phyloP scores from a whole-genome alignment of 2,888 invertebrate species.

The Eurytoma adleriae region DNA sequence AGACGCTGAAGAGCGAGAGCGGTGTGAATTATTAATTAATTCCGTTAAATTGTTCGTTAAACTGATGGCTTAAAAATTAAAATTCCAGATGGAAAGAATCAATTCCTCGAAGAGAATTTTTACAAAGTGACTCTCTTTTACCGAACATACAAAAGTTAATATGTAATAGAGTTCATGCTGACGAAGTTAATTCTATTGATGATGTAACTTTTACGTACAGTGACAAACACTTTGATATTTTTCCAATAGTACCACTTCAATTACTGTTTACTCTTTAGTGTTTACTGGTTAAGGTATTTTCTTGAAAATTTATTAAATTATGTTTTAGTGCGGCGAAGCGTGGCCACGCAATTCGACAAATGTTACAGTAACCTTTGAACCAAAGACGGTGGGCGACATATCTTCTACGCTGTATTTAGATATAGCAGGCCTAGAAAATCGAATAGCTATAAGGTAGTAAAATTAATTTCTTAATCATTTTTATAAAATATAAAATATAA shows the following conservation, averaged over 20 bases:
- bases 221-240: conserved; percentile 75
- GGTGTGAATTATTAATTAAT: conserved; percentile 56
- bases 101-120: not conserved
- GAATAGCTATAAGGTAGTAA: conserved; percentile 76
- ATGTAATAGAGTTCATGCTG: conserved; percentile 74
- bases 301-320: conserved; percentile 67
- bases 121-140: not conserved
- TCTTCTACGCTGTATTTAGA: conserved; percentile 79
- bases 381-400: conserved; percentile 78
- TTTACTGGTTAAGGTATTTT: no score
- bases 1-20: conserved; percentile 71
- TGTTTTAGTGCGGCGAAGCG: conserved; percentile 78
- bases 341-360: conserved; percentile 79
- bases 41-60: no score
- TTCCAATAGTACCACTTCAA: conserved; percentile 76
- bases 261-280: not conserved
- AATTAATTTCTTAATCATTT: not conserved
- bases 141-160: conserved; percentile 64
- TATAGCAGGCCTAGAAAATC: conserved; percentile 78
- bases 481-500: not conserved
- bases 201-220: conserved; percentile 66
- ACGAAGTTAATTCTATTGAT: conserved; percentile 71
- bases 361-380: conserved; percentile 79
- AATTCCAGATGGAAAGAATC: conserved; percentile 18
- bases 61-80: not conserved